Percentiles rank a stretch among this genome's conserved stretches.
phyloP scores from a whole-genome alignment of 2,888 invertebrate species.

The Sialis fuliginosa region DNA sequence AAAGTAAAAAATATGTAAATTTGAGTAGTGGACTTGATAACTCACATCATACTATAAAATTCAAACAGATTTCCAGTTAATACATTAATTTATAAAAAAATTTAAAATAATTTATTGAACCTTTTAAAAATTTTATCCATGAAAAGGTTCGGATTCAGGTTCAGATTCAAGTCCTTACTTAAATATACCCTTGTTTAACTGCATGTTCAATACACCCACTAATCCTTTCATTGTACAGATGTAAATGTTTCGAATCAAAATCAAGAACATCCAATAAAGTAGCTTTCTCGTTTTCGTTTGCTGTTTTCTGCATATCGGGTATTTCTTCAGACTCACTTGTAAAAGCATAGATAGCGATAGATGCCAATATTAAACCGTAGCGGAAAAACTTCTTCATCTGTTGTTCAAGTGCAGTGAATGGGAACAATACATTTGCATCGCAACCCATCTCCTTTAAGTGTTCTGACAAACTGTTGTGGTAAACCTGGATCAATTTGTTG shows the following conservation, averaged over 20 bases:
- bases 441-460: conserved; percentile 13
- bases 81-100: no score
- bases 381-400: conserved; percentile 16
- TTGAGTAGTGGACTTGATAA: no score
- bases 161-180: no score
- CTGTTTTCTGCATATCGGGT: conserved; percentile 10
- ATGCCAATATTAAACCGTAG: conserved; percentile 15
- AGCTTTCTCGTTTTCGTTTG: conserved; percentile 7
- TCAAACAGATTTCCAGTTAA: no score
- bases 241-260: neutral
- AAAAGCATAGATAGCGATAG: conserved; percentile 14
- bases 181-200: neutral
- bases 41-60: no score
- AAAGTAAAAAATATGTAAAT: no score
- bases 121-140: no score
- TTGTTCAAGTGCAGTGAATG: conserved; percentile 13
- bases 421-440: conserved; percentile 15
- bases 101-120: no score
- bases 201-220: neutral
- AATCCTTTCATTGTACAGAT: neutral
- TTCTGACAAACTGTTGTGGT: conserved; percentile 16
- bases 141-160: no score
- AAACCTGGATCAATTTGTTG: conserved; percentile 16
- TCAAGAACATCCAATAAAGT: neutral
- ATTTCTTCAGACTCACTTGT: conserved; percentile 12